These are phyloP conservation scores for Papilio xuthus DNA, from an alignment of 1,140 invertebrate genomes.

Conservation along the genomic window DNA sequence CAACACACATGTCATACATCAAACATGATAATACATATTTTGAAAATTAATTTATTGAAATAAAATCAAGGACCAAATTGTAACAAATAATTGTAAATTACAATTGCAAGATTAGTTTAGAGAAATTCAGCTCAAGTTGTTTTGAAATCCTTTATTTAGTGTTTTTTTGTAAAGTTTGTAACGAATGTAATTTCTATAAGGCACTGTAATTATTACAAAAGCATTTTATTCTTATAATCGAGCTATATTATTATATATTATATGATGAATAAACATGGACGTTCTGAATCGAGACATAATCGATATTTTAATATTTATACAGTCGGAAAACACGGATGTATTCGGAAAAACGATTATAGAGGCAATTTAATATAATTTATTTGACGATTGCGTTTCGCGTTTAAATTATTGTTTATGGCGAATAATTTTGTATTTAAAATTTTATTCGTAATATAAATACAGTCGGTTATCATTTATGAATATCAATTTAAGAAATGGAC, in stretches of 20 bases:
- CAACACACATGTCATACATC: no score
- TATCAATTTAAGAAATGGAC: conserved; percentile 41
- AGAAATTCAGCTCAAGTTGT: no score
- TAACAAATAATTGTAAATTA: background rate
- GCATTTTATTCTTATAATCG: conserved; percentile 17
- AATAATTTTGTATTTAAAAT: conserved; percentile 48
- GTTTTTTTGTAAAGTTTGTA: background rate
- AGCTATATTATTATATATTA: conserved; percentile 40
- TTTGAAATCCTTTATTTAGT: no score
- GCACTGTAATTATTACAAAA: background rate
- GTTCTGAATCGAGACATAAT: conserved; percentile 41
- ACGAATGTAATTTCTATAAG: background rate
- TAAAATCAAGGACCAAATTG: background rate
- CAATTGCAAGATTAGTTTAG: no score
- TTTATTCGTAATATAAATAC: background rate
- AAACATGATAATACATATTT: no score
- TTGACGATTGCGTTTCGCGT: conserved; percentile 42
- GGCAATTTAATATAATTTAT: conserved; percentile 46
- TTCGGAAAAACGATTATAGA: conserved; percentile 37
- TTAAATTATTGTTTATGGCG: conserved; percentile 48
- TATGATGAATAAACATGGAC: conserved; percentile 48
- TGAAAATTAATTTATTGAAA: background rate
- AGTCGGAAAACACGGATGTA: conserved; percentile 32
- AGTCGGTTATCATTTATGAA: conserved; percentile 8
- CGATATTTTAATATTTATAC: conserved; percentile 41